Evolutionary conservation across 2,113 vertebrate species (phyloP).

Genomic region (Hippocampus zosterae): DNA sequence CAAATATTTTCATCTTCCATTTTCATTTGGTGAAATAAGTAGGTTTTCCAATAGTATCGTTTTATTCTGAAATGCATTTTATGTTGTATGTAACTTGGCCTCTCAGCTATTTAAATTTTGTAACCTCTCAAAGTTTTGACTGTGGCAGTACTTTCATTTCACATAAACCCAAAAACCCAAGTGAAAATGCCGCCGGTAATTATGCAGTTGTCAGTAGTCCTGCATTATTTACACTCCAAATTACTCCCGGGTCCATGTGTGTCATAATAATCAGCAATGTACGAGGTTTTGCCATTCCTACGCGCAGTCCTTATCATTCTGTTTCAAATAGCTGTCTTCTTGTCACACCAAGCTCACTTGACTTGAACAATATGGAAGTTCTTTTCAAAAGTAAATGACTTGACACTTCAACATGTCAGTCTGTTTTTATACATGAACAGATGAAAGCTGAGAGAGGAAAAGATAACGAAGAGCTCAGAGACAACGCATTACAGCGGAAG

Average conservation of each 20-base stretch:
- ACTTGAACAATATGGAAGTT: constrained; percentile 49
- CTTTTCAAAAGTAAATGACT: constrained; percentile 47
- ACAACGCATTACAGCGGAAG: not conserved
- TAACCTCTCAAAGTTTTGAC: constrained; percentile 39
- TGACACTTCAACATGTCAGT: constrained; percentile 19
- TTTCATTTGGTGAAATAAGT: not conserved
- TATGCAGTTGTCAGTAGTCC: constrained; percentile 64
- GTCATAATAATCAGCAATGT: constrained; percentile 63
- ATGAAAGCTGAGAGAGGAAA: constrained; percentile 13
- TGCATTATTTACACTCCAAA: constrained; percentile 69
- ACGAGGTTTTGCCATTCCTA: constrained; percentile 64
- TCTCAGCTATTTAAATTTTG: not conserved
- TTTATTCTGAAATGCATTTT: not conserved
- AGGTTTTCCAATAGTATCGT: not conserved
- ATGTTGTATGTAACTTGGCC: not conserved
- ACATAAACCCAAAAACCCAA: not conserved
- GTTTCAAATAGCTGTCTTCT: constrained; percentile 40
- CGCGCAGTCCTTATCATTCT: constrained; percentile 56
- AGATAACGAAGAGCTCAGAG: constrained; percentile 1
- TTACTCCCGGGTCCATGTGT: constrained; percentile 56
- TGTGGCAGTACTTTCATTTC: not conserved
- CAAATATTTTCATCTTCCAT: not conserved
- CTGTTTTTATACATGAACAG: constrained; percentile 7
- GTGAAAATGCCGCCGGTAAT: constrained; percentile 56
- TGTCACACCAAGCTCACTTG: constrained; percentile 39